Conservation (phyloP, 2,797 vertebrate genomes). For the Myiotriccus ornatus region DNA sequence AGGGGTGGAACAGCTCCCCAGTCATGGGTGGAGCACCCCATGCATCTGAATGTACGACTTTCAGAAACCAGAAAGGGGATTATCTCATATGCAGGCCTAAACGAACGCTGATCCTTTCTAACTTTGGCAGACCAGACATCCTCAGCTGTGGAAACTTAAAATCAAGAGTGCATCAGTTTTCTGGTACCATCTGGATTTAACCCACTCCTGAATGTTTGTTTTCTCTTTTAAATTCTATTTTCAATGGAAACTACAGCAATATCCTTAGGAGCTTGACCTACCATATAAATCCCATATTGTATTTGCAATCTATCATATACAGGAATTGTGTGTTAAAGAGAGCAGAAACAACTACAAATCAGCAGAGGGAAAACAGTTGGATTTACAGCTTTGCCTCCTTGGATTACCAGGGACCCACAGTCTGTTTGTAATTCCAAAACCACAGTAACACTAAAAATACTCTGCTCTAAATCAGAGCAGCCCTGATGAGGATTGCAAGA, state of each 20-base stretch:
- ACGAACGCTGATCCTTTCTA: background rate
- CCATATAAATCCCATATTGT: background rate
- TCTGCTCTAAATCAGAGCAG: background rate
- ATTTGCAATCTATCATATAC: background rate
- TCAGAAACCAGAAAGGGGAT: background rate
- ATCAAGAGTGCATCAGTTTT: background rate
- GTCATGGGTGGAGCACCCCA: accelerated
- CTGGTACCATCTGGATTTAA: background rate
- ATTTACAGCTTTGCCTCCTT: background rate
- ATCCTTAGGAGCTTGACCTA: background rate
- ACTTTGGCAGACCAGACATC: background rate
- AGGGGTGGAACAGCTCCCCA: background rate
- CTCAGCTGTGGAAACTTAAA: background rate
- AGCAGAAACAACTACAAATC: background rate
- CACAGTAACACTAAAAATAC: background rate
- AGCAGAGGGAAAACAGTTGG: background rate
- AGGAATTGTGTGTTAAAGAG: background rate
- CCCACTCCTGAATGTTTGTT: background rate
- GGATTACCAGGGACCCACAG: background rate
- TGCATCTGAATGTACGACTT: background rate
- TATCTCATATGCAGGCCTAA: background rate
- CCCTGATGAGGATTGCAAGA: background rate
- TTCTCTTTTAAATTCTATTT: background rate
- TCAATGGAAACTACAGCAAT: background rate
- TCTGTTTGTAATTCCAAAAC: background rate